Evolutionary conservation across 2,113 vertebrate genomes (phyloP), one percentile per base, ranked within the genome.

Genomic region (Syngnathus scovelli): DNA sequence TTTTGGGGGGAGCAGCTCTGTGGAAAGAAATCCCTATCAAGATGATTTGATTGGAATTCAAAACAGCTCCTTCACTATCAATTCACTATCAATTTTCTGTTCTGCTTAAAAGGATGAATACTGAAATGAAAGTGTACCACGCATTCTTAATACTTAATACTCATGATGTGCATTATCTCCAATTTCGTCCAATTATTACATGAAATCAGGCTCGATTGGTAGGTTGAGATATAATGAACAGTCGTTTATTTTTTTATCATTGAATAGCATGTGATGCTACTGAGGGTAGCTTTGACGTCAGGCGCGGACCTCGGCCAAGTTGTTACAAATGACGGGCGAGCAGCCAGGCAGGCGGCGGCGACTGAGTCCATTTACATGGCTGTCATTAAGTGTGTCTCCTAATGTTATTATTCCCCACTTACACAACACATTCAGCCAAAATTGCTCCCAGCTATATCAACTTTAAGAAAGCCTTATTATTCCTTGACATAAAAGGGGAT

Each of bases 111-210:
- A 52, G 7, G n/a, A 81, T 61, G 77, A 78, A 77, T 68, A 71
- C 66, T 82, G 76, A 87, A 88, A 81, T 78, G 71, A 83, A 88
- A 54, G n/a, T 63, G 70, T 78, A 74, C 62, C 61, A 67, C 72
- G 70, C 76, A 88, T 88, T 88, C 85, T 81, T 66, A 85, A 88
- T 83, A 81, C 86, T 87, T 79, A 68, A 80, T 77, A 78, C 87
- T 68, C 5, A 1, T 3, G 3, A 33, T 33, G 56, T 83, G 84
- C 83, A 85, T 89, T 68, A 88, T 81, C 83, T 87, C 77, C 86
- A 85, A 89, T 90, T 85, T 81, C 82, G 83, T 88, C 76, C 79
- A 76, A 82, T 84, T 85, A 87, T 86, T 84, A 89, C 83, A 82
- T 85, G 72, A 63, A 60, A 76, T 75, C 8, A 73, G 12, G 21